Conservation (phyloP, 2,797 vertebrate species). For the Psittacula derbiana region DNA sequence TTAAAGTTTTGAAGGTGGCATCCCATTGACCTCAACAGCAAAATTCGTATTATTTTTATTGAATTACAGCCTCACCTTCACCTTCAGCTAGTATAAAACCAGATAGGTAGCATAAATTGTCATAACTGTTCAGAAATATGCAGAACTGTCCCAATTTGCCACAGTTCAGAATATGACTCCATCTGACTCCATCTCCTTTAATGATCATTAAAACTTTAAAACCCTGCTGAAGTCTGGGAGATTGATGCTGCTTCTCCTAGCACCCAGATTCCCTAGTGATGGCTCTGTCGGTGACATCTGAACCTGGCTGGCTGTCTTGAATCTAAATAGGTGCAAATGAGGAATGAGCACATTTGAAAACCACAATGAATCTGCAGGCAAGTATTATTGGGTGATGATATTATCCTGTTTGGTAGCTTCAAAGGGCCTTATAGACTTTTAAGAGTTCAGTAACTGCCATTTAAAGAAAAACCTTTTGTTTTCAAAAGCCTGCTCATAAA, state of each 20-base stretch:
- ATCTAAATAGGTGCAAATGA: not conserved
- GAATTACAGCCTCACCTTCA: not conserved
- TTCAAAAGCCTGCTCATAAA: not conserved
- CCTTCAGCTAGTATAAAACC: not conserved
- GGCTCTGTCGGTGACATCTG: not conserved
- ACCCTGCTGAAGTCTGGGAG: not conserved
- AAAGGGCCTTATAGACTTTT: not conserved
- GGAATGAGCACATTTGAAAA: not conserved
- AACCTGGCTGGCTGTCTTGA: not conserved
- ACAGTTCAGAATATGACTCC: not conserved
- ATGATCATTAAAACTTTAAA: not conserved
- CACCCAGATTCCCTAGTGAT: not conserved
- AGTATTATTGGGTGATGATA: not conserved
- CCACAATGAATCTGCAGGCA: not conserved
- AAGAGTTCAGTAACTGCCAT: not conserved
- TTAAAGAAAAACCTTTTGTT: not conserved
- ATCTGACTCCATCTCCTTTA: not conserved
- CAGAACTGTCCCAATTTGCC: not conserved
- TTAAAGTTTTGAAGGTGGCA: not conserved
- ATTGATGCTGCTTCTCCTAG: not conserved
- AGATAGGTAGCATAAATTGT: not conserved
- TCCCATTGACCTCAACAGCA: not conserved
- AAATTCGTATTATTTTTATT: not conserved
- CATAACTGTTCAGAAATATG: not conserved
- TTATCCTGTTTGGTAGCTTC: not conserved